A percentile compares a stretch with the other conserved stretches of the same genome.
phyloP scores from a whole-genome alignment of 2,797 vertebrate genomes.

The Eulemur albifrons region DNA sequence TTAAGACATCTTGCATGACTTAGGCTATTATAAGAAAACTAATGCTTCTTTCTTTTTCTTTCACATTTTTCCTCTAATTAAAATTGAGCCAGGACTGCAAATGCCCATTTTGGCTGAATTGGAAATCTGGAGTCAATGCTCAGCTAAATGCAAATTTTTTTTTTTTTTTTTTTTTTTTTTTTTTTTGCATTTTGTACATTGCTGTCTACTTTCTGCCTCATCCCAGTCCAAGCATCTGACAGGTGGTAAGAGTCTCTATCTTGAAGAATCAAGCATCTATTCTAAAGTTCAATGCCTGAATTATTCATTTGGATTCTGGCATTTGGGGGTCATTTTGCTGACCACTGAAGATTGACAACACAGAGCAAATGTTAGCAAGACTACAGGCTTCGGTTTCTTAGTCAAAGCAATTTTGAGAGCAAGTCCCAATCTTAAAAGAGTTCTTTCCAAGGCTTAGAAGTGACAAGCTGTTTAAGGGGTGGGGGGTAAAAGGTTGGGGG shows the following conservation, averaged over 20 bases:
- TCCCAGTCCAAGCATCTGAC: slow-evolving; percentile 62
- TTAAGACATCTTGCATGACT: slow-evolving; percentile 19
- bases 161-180: not conserved
- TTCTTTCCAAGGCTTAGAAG: slow-evolving; percentile 78
- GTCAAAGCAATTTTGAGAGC: slow-evolving; percentile 56
- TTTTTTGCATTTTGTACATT: not conserved
- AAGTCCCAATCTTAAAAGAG: slow-evolving; percentile 81
- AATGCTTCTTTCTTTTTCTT: slow-evolving; percentile 10
- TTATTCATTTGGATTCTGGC: slow-evolving; percentile 58
- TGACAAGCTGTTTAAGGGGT: slow-evolving; percentile 58
- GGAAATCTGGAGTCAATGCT: slow-evolving; percentile 43
- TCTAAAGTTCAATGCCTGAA: slow-evolving; percentile 64
- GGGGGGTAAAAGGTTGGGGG: not conserved
- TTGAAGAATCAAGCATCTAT: slow-evolving; percentile 65
- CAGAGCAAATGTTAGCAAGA: slow-evolving; percentile 71
- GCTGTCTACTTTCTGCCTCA: slow-evolving; percentile 24
- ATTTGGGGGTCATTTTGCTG: slow-evolving; percentile 69
- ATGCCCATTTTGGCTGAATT: slow-evolving; percentile 36
- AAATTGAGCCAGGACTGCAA: not conserved
- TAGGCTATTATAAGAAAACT: slow-evolving; percentile 24
- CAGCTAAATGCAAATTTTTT: not conserved
- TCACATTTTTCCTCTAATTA: slow-evolving; percentile 26
- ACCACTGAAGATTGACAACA: slow-evolving; percentile 63
- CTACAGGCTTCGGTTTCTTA: slow-evolving; percentile 71
- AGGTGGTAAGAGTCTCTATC: slow-evolving; percentile 20